Evolutionary conservation across 2,797 vertebrate genomes (phyloP).

Genomic region (Ptychobarbus kaznakovi): DNA sequence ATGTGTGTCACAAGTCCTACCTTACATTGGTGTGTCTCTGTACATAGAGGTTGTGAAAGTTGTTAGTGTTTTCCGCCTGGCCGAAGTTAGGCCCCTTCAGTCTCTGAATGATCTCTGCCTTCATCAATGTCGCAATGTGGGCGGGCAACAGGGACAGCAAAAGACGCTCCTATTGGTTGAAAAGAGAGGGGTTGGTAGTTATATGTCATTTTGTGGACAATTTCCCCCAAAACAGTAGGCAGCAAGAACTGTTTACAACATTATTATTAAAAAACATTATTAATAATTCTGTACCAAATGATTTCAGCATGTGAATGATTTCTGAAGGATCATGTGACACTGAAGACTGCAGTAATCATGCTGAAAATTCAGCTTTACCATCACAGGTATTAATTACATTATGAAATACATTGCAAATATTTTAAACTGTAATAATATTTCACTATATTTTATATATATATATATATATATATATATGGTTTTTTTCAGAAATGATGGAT

Average conservation of each 20-base stretch:
- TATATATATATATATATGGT: too few species aligned
- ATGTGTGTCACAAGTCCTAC: constrained; percentile 69
- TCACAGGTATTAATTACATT: background rate
- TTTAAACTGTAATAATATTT: too few species aligned
- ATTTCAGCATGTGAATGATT: background rate
- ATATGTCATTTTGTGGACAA: background rate
- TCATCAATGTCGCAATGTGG: constrained; percentile 97
- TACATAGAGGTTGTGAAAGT: constrained; percentile 98
- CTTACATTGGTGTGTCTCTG: constrained; percentile 98
- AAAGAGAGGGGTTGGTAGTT: background rate
- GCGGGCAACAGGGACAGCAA: constrained; percentile 92
- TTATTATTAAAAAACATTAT: too few species aligned
- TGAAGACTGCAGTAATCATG: background rate
- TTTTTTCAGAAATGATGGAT: background rate
- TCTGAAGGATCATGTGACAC: background rate
- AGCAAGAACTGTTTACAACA: background rate
- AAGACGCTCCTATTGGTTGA: constrained; percentile 86
- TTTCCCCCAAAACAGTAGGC: background rate
- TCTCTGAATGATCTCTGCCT: constrained; percentile 97
- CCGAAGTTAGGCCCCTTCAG: constrained; percentile 94
- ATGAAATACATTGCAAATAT: background rate
- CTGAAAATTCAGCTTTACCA: background rate
- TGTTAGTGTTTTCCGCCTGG: constrained; percentile 94
- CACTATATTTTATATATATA: too few species aligned
- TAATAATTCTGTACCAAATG: too few species aligned